A percentile compares a stretch with the other conserved stretches of the same genome.
Conservation (phyloP, 1,140 invertebrate species). For the Calephelis virginiensis region DNA sequence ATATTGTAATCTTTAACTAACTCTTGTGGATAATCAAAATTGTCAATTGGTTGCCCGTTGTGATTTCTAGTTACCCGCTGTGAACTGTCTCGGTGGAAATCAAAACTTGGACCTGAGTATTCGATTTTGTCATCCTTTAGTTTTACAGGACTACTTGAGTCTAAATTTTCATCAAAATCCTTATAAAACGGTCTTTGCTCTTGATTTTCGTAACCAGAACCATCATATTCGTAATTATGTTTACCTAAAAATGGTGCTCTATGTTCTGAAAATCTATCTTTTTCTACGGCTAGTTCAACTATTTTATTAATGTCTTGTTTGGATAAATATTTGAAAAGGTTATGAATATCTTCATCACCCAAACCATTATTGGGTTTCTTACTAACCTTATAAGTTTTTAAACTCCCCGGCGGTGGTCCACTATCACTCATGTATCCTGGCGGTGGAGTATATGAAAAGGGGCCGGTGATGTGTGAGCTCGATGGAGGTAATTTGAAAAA, state of each 20-base stretch:
- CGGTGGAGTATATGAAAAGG: constrained; percentile 55
- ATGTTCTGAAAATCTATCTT: constrained; percentile 37
- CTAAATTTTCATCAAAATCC: background rate
- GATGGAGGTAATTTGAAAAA: constrained; percentile 51
- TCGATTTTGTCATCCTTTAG: background rate
- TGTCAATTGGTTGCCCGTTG: background rate
- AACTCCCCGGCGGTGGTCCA: constrained; percentile 30
- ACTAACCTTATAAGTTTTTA: constrained; percentile 57
- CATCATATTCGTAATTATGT: background rate
- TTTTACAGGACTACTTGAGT: background rate
- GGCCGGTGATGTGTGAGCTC: constrained; percentile 37
- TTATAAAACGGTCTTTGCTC: constrained; percentile 5
- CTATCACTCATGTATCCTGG: constrained; percentile 48
- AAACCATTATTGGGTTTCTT: constrained; percentile 49
- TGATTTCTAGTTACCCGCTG: constrained; percentile 4
- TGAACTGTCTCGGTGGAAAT: background rate
- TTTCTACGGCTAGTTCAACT: constrained; percentile 47
- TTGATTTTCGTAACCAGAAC: constrained; percentile 7
- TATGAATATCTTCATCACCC: constrained; percentile 58
- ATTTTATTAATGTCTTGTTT: constrained; percentile 66
- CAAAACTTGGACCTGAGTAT: background rate
- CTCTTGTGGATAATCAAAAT: constrained; percentile 23
- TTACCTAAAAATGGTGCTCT: background rate
- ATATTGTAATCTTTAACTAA: background rate
- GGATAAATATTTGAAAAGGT: constrained; percentile 57